These are phyloP conservation scores for Willisornis vidua DNA, from an alignment of 2,113 vertebrate genomes.

Conservation along the genomic window DNA sequence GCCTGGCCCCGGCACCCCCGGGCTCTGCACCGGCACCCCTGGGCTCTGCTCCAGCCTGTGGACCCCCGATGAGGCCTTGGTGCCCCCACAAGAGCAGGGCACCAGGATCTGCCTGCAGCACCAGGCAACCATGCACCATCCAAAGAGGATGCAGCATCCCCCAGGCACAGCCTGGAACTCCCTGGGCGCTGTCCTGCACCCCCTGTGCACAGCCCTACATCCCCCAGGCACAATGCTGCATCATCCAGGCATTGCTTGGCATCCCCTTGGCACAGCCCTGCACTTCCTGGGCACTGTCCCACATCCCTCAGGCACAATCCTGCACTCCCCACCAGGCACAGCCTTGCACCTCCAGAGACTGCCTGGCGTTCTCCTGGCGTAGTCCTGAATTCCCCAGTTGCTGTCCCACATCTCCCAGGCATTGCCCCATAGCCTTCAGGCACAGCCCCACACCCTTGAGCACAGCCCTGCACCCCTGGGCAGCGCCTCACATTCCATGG, in stretches of 20 bases:
- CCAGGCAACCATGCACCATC: fast-evolving
- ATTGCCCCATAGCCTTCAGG: not conserved
- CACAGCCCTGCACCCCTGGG: not conserved
- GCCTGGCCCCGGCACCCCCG: not conserved
- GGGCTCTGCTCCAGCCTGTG: fast-evolving
- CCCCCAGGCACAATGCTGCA: not conserved
- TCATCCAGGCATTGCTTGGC: not conserved
- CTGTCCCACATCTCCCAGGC: fast-evolving
- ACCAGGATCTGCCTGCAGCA: not conserved
- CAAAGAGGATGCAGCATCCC: not conserved
- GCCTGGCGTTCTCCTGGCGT: too few species aligned
- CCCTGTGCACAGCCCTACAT: not conserved
- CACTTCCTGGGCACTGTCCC: too few species aligned
- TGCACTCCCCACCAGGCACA: not conserved
- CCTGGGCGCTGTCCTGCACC: too few species aligned
- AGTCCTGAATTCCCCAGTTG: fast-evolving
- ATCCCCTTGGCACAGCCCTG: fast-evolving
- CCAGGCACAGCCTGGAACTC: not conserved
- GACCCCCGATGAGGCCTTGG: not conserved
- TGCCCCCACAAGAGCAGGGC: not conserved
- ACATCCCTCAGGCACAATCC: not conserved
- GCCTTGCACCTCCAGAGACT: not conserved
- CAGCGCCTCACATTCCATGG: too few species aligned
- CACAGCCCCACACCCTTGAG: not conserved
- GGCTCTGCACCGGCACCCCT: not conserved